Conservation (phyloP, 2,888 invertebrate species). For the Drosophila melanocephala region DNA sequence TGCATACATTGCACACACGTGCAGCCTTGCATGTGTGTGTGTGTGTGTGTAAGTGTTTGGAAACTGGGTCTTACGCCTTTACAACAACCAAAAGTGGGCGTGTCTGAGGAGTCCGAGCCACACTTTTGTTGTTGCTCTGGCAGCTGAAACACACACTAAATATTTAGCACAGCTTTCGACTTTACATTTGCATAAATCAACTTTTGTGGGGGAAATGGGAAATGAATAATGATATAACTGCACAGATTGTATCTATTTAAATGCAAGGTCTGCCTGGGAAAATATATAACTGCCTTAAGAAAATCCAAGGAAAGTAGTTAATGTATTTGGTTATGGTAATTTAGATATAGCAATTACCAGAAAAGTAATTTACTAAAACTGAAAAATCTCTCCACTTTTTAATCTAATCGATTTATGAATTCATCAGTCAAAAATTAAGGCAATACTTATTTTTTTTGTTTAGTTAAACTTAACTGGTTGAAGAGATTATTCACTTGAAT, state of each 20-base stretch:
- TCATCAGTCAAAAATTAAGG: neutral
- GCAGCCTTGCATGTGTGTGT: constrained; percentile 33
- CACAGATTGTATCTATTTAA: constrained; percentile 9
- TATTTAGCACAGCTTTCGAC: constrained; percentile 54
- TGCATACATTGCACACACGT: constrained; percentile 56
- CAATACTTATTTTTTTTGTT: neutral
- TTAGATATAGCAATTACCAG: neutral
- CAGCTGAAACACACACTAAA: constrained; percentile 11
- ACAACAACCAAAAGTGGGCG: constrained; percentile 24
- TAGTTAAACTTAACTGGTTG: neutral
- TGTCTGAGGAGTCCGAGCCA: constrained; percentile 33
- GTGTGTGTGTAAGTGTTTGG: constrained; percentile 39
- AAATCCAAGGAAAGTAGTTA: constrained; percentile 7
- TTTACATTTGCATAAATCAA: constrained; percentile 48
- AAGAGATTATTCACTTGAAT: neutral
- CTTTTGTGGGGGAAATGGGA: constrained; percentile 24
- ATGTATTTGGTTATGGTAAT: neutral
- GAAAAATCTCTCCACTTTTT: neutral
- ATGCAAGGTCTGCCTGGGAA: constrained; percentile 4
- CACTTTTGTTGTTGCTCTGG: constrained; percentile 25
- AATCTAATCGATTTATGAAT: neutral
- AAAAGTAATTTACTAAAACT: neutral
- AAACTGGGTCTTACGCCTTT: constrained; percentile 58
- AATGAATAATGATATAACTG: constrained; percentile 31
- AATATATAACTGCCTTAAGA: neutral